A percentile compares a stretch with the other conserved stretches of the same genome.
Evolutionary conservation across 2,113 vertebrate genomes (phyloP).

Genomic region (Apaloderma vittatum): DNA sequence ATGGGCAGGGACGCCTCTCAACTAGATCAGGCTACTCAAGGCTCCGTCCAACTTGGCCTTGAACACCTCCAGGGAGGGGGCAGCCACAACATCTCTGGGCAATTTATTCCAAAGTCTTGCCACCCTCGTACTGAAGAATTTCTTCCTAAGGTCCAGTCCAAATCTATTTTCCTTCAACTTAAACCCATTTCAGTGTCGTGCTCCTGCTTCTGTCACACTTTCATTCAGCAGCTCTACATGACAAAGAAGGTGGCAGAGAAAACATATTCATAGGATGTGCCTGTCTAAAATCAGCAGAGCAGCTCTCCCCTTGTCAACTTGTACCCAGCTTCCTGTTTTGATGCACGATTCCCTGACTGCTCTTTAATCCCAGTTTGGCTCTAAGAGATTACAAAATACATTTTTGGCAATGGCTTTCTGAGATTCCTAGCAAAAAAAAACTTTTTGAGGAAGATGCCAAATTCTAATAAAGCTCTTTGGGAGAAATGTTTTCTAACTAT

Average conservation of each 20-base stretch:
- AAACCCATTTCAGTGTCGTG: too few species aligned
- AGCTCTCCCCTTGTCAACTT: not conserved
- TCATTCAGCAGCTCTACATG: not conserved
- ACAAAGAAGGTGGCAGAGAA: not conserved
- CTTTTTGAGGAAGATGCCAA: not conserved
- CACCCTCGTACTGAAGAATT: too few species aligned
- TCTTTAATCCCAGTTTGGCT: slow-evolving; percentile 27
- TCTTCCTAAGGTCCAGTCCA: too few species aligned
- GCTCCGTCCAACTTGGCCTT: too few species aligned
- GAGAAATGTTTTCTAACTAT: not conserved
- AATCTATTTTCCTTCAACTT: too few species aligned
- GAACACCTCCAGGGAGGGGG: too few species aligned
- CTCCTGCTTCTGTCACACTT: not conserved
- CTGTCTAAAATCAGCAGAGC: not conserved
- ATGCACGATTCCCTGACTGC: not conserved
- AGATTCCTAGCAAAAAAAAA: not conserved
- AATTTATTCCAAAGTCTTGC: too few species aligned
- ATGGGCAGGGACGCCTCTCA: too few species aligned
- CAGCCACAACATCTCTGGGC: too few species aligned
- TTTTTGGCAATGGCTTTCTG: slow-evolving; percentile 34
- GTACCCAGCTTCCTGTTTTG: slow-evolving; percentile 55
- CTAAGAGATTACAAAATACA: slow-evolving; percentile 35
- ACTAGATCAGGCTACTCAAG: too few species aligned
- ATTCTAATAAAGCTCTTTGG: not conserved
- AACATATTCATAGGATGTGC: not conserved